phyloP scores from a whole-genome alignment of 2,113 vertebrate species.

The Chaetura pelagica region DNA sequence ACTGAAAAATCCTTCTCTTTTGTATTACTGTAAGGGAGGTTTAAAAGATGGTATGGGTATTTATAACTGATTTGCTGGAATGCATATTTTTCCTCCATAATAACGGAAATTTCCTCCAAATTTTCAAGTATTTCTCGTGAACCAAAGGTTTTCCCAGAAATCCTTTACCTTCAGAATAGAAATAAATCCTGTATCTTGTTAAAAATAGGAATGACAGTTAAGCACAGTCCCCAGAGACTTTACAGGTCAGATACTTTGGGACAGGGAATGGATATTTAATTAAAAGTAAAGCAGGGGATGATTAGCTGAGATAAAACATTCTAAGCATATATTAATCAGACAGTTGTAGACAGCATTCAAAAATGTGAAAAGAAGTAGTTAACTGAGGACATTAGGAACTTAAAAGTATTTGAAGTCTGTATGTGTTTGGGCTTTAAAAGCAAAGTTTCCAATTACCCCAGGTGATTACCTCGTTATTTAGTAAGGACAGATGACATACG shows the following conservation, averaged over 20 bases:
- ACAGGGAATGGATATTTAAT: not conserved
- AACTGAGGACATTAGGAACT: not conserved
- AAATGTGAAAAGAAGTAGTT: not conserved
- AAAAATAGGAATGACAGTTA: not conserved
- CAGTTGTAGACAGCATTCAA: not conserved
- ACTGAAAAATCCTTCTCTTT: not conserved
- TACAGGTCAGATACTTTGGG: not conserved
- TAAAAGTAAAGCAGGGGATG: not conserved
- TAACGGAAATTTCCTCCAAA: not conserved
- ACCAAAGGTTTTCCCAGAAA: not conserved
- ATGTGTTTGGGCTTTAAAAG: not conserved
- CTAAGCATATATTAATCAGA: not conserved
- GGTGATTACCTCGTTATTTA: not conserved
- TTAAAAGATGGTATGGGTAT: not conserved
- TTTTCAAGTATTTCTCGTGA: not conserved
- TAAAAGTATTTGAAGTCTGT: not conserved
- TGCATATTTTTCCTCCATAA: not conserved
- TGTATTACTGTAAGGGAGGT: accelerated
- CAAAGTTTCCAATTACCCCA: not conserved
- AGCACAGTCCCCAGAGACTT: not conserved
- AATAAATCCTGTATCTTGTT: not conserved
- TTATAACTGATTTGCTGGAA: not conserved
- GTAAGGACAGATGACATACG: not conserved
- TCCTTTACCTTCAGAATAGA: not conserved
- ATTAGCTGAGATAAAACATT: not conserved